Conservation (phyloP, 2,113 vertebrate species). For the Mugil cephalus region DNA sequence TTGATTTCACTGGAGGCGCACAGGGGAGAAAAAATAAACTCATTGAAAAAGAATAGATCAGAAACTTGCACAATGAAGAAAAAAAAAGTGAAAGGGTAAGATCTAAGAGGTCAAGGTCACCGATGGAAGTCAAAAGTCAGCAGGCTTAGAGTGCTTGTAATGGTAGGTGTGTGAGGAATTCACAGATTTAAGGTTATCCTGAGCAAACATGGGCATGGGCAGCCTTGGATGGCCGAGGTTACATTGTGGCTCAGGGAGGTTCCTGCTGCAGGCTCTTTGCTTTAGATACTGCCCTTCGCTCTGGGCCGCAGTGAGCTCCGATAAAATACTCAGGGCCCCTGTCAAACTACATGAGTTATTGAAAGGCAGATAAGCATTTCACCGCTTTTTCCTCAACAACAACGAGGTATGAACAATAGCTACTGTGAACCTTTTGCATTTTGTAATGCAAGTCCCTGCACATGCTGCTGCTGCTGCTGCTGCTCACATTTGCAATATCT, state of each 20-base stretch:
- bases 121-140: constrained; percentile 9
- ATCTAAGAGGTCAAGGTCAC: constrained; percentile 6
- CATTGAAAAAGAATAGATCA: no score
- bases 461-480: not conserved
- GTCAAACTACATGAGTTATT: constrained; percentile 43
- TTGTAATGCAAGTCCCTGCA: not conserved
- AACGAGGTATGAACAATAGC: constrained; percentile 22
- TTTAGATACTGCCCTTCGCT: constrained; percentile 24
- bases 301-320: constrained; percentile 18
- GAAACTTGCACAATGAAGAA: not conserved
- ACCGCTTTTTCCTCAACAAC: constrained; percentile 29
- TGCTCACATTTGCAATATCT: constrained; percentile 40
- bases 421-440: constrained; percentile 32
- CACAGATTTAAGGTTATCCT: constrained; percentile 51
- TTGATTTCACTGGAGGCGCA: no score
- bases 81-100: not conserved
- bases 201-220: constrained; percentile 57
- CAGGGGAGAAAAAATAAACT: not conserved
- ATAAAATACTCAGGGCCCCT: constrained; percentile 34
- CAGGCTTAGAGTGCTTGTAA: constrained; percentile 25
- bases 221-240: constrained; percentile 18
- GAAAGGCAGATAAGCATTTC: constrained; percentile 46
- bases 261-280: constrained; percentile 25
- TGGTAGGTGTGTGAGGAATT: constrained; percentile 32
- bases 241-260: constrained; percentile 29